Evolutionary conservation across 2,113 vertebrate genomes (phyloP), one percentile per base, ranked within the genome.

Genomic region (Echinops telfairi): DNA sequence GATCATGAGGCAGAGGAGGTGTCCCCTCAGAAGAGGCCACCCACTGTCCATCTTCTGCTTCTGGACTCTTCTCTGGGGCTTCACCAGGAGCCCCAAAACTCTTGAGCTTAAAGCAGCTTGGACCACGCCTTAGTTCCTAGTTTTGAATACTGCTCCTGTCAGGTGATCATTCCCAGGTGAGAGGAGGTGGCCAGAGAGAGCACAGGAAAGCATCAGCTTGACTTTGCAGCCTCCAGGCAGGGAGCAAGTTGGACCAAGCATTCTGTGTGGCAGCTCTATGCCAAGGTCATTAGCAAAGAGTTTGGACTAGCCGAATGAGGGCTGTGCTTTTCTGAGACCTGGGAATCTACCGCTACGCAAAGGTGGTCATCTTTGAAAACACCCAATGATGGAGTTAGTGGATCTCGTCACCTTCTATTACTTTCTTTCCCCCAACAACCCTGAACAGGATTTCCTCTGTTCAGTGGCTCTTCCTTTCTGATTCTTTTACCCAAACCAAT

Each of bases 111-210:
- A 88, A 95, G 83, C 43, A 83, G 62, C 70, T 79, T 0, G 0
- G 58, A 90, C 91, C 91, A 92, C 70, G 82, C 75, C 86, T 94
- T 85, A n/a, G 31, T 71, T 88, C 33, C 58, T 87, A 31, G 68
- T 89, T 95, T 95, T 90, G 94, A 92, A 94, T 86, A 88, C 43
- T 88, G 38, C n/a, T 82, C 8, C 16, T 83, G 85, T 77, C 58
- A 71, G 31, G 47, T 95, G 86, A 68, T 58, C 73, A 64, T 76
- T 92, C 70, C 75, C 62, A 57, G 40, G 5, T 31, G 36, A 90
- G 25, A 66, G 62, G 33, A 40, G 91, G 78, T 86, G 71, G 86
- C 88, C 62, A 40, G 53, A 86, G 86, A 90, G 57, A 20, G 76
- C 79, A 84, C 47, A 86, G 57, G 14, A 31, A 53, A 75, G 66